Conservation (phyloP, 2,113 vertebrate genomes). For the Panthera leo region DNA sequence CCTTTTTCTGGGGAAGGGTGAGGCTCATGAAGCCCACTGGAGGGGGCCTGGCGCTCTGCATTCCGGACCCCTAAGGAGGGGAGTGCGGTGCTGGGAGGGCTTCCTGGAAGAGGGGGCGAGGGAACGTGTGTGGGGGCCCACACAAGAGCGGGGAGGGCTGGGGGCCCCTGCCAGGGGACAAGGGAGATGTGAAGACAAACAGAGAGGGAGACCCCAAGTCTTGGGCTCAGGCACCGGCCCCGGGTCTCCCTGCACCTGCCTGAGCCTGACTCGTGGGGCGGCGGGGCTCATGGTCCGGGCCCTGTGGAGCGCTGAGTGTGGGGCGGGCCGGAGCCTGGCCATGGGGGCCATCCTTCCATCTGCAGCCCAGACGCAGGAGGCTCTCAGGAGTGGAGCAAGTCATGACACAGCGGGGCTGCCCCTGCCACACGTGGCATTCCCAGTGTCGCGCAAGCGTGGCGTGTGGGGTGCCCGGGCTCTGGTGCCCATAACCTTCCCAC, state of each 20-base stretch:
- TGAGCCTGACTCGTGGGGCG: too few relatives aligned
- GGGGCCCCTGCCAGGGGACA: background rate
- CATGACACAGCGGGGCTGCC: background rate
- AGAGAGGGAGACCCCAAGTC: background rate
- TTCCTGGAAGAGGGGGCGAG: background rate
- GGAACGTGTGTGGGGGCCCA: rapidly evolving
- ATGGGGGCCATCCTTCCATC: background rate
- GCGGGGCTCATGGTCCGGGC: rapidly evolving
- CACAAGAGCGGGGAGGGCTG: too few relatives aligned
- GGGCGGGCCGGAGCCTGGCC: background rate
- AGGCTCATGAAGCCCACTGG: background rate
- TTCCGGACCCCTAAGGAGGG: background rate
- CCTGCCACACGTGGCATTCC: too few relatives aligned
- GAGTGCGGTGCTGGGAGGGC: background rate
- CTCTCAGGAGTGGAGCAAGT: background rate
- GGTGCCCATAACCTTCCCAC: background rate
- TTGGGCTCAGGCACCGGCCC: rapidly evolving
- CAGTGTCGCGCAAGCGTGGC: background rate
- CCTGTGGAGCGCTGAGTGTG: background rate
- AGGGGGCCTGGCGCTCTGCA: background rate
- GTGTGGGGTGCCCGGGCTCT: background rate
- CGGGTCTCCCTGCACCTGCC: background rate
- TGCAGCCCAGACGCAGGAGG: background rate
- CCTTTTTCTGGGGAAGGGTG: background rate
- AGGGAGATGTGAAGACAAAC: background rate